Conservation (phyloP, 2,888 invertebrate species). For the Lampropteryx suffumata region DNA sequence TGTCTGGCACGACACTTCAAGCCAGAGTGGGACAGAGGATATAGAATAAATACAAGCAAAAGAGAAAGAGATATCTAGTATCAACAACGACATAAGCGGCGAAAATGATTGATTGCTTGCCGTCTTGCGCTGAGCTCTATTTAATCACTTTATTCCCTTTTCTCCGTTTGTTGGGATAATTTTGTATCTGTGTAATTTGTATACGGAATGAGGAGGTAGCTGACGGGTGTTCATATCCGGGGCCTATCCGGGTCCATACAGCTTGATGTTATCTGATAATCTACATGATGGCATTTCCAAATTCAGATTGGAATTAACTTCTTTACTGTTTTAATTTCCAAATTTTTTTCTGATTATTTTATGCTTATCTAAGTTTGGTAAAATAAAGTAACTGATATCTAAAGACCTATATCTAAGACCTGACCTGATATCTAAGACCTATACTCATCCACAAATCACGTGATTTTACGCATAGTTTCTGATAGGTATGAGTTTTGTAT, state of each 20-base stretch:
- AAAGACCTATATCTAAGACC: too few species aligned
- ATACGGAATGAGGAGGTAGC: slow-evolving; percentile 73
- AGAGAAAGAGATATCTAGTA: slow-evolving; percentile 56
- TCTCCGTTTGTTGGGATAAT: slow-evolving; percentile 82
- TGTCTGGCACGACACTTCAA: slow-evolving; percentile 81
- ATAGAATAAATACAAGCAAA: slow-evolving; percentile 47
- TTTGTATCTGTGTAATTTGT: slow-evolving; percentile 83
- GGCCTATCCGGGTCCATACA: slow-evolving; percentile 58
- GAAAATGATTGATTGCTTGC: slow-evolving; percentile 83
- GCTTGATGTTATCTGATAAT: slow-evolving; percentile 65
- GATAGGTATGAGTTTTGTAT: too few species aligned
- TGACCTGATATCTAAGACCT: too few species aligned
- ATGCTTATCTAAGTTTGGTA: too few species aligned
- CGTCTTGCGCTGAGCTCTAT: slow-evolving; percentile 82
- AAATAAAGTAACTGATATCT: too few species aligned
- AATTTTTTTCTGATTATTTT: too few species aligned
- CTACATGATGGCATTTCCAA: slow-evolving; percentile 54
- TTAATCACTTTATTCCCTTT: slow-evolving; percentile 84
- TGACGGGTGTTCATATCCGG: slow-evolving; percentile 72
- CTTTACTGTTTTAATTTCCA: neutral
- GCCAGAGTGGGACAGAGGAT: slow-evolving; percentile 68
- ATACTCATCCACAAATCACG: too few species aligned
- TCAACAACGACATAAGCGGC: slow-evolving; percentile 78
- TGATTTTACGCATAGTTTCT: too few species aligned
- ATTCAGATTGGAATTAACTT: slow-evolving; percentile 24